Evolutionary conservation across 2,888 invertebrate species (phyloP).

Genomic region (Andrena dorsata): DNA sequence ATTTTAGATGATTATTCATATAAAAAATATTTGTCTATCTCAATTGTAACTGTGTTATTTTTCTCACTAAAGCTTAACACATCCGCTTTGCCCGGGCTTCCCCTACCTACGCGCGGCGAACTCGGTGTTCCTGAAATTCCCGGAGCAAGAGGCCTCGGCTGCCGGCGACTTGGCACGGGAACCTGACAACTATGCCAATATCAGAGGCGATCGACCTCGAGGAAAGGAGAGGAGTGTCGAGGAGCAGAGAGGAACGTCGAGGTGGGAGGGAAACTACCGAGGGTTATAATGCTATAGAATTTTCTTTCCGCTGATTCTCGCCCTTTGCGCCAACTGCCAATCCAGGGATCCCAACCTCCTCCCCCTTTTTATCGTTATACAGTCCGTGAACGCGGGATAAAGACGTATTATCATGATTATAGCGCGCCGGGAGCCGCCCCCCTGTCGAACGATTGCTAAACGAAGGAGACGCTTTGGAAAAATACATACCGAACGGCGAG

Average conservation of each 20-base stretch:
- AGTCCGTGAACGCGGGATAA: not conserved
- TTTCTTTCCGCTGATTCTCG: not conserved
- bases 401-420: too few relatives aligned
- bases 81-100: too few relatives aligned
- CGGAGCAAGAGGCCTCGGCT: not conserved
- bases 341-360: not conserved
- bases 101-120: not conserved
- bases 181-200: slow-evolving; percentile 68
- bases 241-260: not conserved
- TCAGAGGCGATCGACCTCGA: slow-evolving; percentile 57
- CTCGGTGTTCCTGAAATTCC: slow-evolving; percentile 10
- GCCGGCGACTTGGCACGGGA: slow-evolving; percentile 18
- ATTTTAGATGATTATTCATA: too few relatives aligned
- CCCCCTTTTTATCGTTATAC: not conserved
- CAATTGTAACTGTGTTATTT: too few relatives aligned
- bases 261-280: not conserved
- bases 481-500: not conserved
- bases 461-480: not conserved
- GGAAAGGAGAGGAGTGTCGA: not conserved
- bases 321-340: not conserved
- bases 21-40: too few relatives aligned
- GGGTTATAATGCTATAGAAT: not conserved
- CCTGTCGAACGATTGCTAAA: not conserved
- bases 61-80: too few relatives aligned
- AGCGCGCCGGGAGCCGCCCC: too few relatives aligned